phyloP scores from a whole-genome alignment of 1,140 invertebrate species.

The Trinorchestia longiramus region DNA sequence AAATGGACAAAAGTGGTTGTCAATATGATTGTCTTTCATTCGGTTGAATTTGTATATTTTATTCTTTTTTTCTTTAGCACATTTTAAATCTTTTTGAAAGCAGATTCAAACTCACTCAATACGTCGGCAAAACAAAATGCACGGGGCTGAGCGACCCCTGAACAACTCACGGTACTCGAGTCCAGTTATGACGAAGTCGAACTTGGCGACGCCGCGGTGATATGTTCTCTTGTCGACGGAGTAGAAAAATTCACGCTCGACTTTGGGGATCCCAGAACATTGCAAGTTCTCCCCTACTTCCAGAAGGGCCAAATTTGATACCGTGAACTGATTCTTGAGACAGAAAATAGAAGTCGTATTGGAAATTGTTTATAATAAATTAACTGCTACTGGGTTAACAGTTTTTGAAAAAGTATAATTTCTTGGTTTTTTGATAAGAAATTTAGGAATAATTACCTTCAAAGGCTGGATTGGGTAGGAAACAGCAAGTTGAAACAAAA shows the following conservation, averaged over 20 bases:
- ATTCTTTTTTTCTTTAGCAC: no score
- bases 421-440: not conserved
- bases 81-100: no score
- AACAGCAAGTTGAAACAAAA: no score
- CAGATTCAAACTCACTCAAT: no score
- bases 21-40: no score
- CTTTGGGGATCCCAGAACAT: not conserved
- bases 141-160: not conserved
- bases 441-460: not conserved
- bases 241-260: not conserved
- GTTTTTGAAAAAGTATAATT: not conserved
- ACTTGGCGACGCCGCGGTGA: not conserved
- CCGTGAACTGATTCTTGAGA: slow-evolving; percentile 57
- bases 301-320: not conserved
- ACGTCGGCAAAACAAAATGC: no score
- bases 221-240: slow-evolving; percentile 36
- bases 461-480: no score
- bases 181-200: slow-evolving; percentile 26
- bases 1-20: no score
- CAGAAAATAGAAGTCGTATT: not conserved
- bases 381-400: not conserved
- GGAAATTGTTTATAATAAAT: not conserved
- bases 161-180: slow-evolving; percentile 14
- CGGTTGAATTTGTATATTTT: no score
- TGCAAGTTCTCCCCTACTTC: not conserved